A percentile compares a stretch with the other conserved stretches of the same genome.
Conservation (phyloP, 1,140 invertebrate genomes). For the Drosophila nigrodunni region DNA sequence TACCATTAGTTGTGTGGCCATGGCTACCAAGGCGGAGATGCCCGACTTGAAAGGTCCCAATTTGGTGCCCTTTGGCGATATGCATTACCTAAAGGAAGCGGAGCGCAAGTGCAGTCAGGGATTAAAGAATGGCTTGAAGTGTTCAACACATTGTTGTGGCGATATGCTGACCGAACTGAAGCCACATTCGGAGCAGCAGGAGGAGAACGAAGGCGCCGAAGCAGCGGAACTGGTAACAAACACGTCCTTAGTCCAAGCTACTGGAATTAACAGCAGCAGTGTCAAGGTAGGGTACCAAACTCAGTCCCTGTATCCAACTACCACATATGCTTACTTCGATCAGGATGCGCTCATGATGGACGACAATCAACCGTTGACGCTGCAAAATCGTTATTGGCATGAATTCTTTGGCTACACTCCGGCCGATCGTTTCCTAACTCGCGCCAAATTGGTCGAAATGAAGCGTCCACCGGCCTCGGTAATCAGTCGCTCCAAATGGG, state of each 20-base stretch:
- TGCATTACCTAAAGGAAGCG: slow-evolving; percentile 59
- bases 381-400: slow-evolving; percentile 66
- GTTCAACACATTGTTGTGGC: slow-evolving; percentile 50
- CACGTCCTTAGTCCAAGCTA: background rate
- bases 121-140: slow-evolving; percentile 49
- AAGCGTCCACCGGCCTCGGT: slow-evolving; percentile 70
- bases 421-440: slow-evolving; percentile 86
- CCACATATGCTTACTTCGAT: background rate
- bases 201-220: slow-evolving; percentile 21
- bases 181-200: slow-evolving; percentile 13
- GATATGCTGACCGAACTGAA: slow-evolving; percentile 46
- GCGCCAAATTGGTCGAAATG: slow-evolving; percentile 85
- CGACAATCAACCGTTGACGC: slow-evolving; percentile 37
- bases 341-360: slow-evolving; percentile 25
- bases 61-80: slow-evolving; percentile 72
- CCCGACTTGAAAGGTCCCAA: slow-evolving; percentile 63
- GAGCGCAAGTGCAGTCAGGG: slow-evolving; percentile 35
- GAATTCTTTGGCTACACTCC: slow-evolving; percentile 80
- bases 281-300: slow-evolving; percentile 24
- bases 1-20: slow-evolving; percentile 55
- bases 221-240: background rate
- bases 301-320: background rate
- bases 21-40: slow-evolving; percentile 55
- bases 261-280: background rate
- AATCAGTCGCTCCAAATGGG: slow-evolving; percentile 85